Evolutionary conservation across 2,113 vertebrate genomes (phyloP).

Genomic region (Pelvicachromis taeniatus): DNA sequence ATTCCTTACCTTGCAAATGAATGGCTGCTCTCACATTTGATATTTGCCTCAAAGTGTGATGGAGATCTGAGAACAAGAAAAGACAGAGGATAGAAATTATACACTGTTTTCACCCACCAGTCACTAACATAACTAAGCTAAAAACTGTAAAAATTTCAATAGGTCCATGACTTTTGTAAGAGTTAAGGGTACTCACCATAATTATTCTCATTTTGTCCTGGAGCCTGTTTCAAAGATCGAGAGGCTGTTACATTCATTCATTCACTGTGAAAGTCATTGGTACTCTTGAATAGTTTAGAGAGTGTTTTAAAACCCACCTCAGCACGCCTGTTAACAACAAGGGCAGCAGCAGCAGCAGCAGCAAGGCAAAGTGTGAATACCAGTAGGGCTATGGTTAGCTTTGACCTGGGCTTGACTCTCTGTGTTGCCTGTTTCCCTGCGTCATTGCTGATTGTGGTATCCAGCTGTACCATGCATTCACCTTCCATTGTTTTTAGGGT

Average conservation of each 20-base stretch:
- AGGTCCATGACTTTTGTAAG: not conserved
- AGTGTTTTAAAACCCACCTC: constrained; percentile 40
- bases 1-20: constrained; percentile 50
- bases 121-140: not conserved
- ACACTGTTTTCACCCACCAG: not conserved
- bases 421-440: not conserved
- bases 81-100: not conserved
- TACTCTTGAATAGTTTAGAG: not conserved
- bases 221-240: constrained; percentile 7
- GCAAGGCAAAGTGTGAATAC: constrained; percentile 41
- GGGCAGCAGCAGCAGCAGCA: not conserved
- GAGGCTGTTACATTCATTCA: not conserved
- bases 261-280: not conserved
- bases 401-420: not conserved
- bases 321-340: not conserved
- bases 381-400: not conserved
- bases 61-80: constrained; percentile 49
- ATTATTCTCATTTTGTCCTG: not conserved
- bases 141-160: not conserved
- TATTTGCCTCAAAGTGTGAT: constrained; percentile 55
- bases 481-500: constrained; percentile 32
- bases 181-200: constrained; percentile 43
- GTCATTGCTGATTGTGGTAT: not conserved
- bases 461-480: constrained; percentile 16
- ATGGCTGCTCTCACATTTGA: constrained; percentile 53